Base-by-base conservation (phyloP, 2,113 vertebrate species). In the Proteles cristata region DNA sequence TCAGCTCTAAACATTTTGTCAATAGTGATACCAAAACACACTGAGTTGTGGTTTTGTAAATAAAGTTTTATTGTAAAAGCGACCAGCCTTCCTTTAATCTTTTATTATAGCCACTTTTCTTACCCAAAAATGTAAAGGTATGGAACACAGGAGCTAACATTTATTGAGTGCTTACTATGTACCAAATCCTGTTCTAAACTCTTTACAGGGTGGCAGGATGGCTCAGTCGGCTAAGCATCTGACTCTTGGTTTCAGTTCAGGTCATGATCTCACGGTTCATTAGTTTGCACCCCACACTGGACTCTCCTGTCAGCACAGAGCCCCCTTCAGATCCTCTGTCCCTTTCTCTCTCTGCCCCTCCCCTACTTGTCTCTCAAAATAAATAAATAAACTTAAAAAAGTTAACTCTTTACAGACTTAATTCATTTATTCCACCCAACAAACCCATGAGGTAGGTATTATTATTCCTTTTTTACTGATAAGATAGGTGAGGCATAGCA, bases 51-150 rank as follows among this genome's bases (percentile, higher is more conserved):
- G 43, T 95, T 94, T 95, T 96, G 5, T 94, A 96, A 97, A 97
- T 97, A 97, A 97, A 97, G 19, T 82, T 95, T 85, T 76, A 12
- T 97, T 94, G 76, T 95, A 85, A 96, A 97, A 85, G 63, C 93
- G 33, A 71, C 35, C 61, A 26, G 91, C 8, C 66, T 95, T 66
- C 53, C 61, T 96, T 93, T 45, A 71, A 66, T 79, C 71, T 87
- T 82, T 92, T 65, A 33, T 55, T 74, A 23, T 81, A 76, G 15
- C 23, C 74, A 86, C 1, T 6, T 86, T 74, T 73, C 26, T 83
- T 85, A 63, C 25, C 63, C 79, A 31, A 94, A 96, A 81, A 73
- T 92, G 73, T 58, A 65, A 71, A 88, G 68, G 7, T 80, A 58
- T 48, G 26, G 23, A 53, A 14, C 58, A 53, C 33, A 73, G 76